Evolutionary conservation across 2,888 invertebrate species (phyloP), one percentile per base, ranked within the genome.

Genomic region (Lepetodrilus schrolli): DNA sequence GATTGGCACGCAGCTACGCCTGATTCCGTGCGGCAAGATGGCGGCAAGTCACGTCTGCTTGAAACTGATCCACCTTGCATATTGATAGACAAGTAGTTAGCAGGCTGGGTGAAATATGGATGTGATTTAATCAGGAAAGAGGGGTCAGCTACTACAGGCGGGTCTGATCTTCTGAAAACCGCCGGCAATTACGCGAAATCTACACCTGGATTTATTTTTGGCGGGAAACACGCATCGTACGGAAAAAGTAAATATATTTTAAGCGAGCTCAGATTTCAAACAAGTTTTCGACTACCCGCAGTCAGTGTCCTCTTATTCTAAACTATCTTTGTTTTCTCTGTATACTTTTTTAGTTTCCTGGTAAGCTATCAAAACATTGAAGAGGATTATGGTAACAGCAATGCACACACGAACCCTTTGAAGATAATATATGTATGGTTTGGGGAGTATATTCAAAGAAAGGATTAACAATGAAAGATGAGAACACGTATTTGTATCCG

Each of bases 111-210:
- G 26, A 58, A 30, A 58, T 30, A 13, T 23, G 58, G 30, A 30
- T 58, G 58, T 58, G 58, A 58, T 58, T 58, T 58, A 58, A 58
- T 58, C 58, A 58, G 58, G 34, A 58, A 58, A 58, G 58, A 58
- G 58, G 58, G n/a, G 26, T 30, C 30, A 17, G 58, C 17, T 30
- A 10, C 43, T 58, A 30, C 17, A 17, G 17, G 58, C 17, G 26
- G n/a, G 30, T 30, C 26, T 58, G 34, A 30, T 30, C 58, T 23
- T 58, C 58, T 10, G 58, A 26, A 58, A 58, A 58, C 58, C 58
- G 17, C 17, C 34, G 58, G 58, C 58, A 58, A 58, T 58, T 58
- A 58, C 58, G 58, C 34, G 58, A 26, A 58, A 58, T 34, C 17
- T 58, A 58, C 58, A 58, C 58, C 58, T 58, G 34, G 23, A 30